Evolutionary conservation across 2,113 vertebrate species (phyloP).

Genomic region (Gobiocypris rarus): DNA sequence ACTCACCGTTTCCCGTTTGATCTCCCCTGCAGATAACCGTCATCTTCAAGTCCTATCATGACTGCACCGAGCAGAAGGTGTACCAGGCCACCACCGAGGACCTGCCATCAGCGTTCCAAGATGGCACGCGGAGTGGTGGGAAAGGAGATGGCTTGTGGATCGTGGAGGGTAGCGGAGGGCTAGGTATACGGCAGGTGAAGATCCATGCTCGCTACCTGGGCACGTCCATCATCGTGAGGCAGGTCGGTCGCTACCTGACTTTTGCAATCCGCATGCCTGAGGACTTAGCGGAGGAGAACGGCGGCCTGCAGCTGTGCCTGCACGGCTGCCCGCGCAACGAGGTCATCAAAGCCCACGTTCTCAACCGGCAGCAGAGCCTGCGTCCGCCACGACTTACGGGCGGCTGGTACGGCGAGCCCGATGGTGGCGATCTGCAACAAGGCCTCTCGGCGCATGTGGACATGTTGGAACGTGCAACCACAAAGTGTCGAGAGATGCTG

Average conservation of each 20-base stretch:
- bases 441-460: conserved; percentile 70
- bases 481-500: conserved; percentile 80
- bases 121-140: conserved; percentile 76
- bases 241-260: conserved; percentile 82
- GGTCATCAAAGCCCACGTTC: conserved; percentile 82
- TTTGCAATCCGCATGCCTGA: conserved; percentile 84
- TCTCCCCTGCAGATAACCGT: conserved; percentile 76
- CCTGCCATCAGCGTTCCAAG: conserved; percentile 79
- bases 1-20: neutral
- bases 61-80: conserved; percentile 83
- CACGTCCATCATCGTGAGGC: conserved; percentile 80
- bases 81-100: conserved; percentile 83
- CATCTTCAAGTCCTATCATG: conserved; percentile 81
- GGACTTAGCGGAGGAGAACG: conserved; percentile 75
- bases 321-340: conserved; percentile 82
- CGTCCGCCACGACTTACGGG: conserved; percentile 60
- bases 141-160: conserved; percentile 77
- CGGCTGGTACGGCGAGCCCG: conserved; percentile 61
- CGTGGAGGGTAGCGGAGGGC: conserved; percentile 67
- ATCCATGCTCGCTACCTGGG: conserved; percentile 82
- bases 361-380: conserved; percentile 68
- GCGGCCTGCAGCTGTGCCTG: conserved; percentile 81
- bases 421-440: neutral
- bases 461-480: conserved; percentile 78
- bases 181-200: conserved; percentile 73